Evolutionary conservation across 2,888 invertebrate species (phyloP).

Genomic region (Prosopocoilus inquinatus): DNA sequence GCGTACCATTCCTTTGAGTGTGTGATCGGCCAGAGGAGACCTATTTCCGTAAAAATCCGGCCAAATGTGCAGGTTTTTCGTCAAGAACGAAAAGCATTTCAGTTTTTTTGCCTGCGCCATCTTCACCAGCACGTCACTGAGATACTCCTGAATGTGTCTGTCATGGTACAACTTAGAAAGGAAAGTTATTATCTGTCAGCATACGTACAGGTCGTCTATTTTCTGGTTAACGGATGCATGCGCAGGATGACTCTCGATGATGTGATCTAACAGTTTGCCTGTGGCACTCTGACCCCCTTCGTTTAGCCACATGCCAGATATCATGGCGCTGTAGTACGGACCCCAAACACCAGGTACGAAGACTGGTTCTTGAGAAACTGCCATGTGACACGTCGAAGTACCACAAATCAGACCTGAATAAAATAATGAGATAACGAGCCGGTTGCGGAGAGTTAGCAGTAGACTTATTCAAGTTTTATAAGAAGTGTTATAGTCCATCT

Average conservation of each 20-base stretch:
- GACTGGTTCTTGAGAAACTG: conserved; percentile 66
- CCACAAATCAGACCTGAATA: conserved; percentile 77
- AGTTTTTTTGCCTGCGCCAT: conserved; percentile 58
- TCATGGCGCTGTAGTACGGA: conserved; percentile 87
- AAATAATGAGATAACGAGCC: too few species aligned
- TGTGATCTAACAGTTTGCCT: conserved; percentile 82
- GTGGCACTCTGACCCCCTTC: conserved; percentile 96
- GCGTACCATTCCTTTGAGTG: conserved; percentile 77
- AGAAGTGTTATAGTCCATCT: too few species aligned
- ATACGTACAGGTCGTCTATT: conserved; percentile 39
- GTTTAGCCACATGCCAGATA: conserved; percentile 81
- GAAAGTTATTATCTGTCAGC: too few species aligned
- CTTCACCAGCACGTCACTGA: conserved; percentile 62
- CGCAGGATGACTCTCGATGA: conserved; percentile 80
- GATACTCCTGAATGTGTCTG: conserved; percentile 68
- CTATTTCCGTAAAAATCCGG: conserved; percentile 97
- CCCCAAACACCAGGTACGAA: conserved; percentile 91
- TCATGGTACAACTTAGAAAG: too few species aligned
- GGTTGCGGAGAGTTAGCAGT: too few species aligned
- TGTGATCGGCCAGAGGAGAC: conserved; percentile 86
- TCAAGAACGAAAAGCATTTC: conserved; percentile 62
- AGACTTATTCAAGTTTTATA: too few species aligned
- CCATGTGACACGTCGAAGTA: conserved; percentile 96
- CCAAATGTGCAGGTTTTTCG: conserved; percentile 83
- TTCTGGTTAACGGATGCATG: conserved; percentile 52